A percentile compares a stretch with the other conserved stretches of the same genome.
Evolutionary conservation across 2,797 vertebrate genomes (phyloP).

Genomic region (Chloroceryle amazona): DNA sequence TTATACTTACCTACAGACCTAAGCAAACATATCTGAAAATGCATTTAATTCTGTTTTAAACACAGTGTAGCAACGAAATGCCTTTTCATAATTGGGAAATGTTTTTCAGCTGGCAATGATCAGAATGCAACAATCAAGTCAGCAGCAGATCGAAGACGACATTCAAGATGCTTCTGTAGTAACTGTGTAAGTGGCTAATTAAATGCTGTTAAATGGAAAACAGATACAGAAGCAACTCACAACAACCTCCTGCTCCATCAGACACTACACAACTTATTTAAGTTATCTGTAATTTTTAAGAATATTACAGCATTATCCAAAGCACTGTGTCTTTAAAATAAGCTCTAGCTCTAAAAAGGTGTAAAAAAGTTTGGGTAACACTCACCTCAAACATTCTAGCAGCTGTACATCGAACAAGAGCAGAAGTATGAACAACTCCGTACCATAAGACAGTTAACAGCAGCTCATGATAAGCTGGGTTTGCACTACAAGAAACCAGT

Average conservation of each 20-base stretch:
- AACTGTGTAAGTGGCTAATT: not conserved
- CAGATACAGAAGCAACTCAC: not conserved
- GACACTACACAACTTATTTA: slow-evolving; percentile 76
- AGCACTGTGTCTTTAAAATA: not conserved
- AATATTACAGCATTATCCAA: not conserved
- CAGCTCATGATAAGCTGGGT: slow-evolving; percentile 96
- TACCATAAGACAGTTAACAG: slow-evolving; percentile 97
- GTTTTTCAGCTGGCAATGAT: slow-evolving; percentile 20
- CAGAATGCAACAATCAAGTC: not conserved
- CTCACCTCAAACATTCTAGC: slow-evolving; percentile 99
- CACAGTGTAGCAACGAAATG: not conserved
- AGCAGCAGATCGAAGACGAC: slow-evolving; percentile 34
- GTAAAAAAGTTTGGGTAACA: not conserved
- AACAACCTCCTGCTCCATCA: slow-evolving; percentile 78
- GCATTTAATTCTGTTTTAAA: not conserved
- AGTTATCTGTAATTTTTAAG: not conserved
- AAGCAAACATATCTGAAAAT: not conserved
- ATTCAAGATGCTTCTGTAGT: not conserved
- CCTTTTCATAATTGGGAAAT: not conserved
- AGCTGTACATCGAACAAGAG: slow-evolving; percentile 95
- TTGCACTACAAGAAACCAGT: slow-evolving; percentile 86
- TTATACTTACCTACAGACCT: not conserved
- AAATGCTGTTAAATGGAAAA: slow-evolving; percentile 23
- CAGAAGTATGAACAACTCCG: slow-evolving; percentile 97
- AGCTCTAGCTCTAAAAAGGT: not conserved